Base-by-base conservation (phyloP, 2,888 invertebrate species). In the Cerceris ruficornis region DNA sequence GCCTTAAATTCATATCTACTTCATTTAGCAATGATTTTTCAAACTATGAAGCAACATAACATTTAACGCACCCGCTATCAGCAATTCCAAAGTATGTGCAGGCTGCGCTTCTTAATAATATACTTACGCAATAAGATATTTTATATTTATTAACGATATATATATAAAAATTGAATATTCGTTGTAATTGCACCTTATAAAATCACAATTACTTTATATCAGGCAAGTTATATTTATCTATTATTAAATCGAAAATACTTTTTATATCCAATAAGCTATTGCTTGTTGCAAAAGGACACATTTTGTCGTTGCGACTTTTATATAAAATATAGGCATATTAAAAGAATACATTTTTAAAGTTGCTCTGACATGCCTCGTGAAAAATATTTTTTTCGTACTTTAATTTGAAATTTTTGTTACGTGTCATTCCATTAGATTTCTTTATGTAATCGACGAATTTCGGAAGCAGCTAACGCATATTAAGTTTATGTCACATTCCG, bases 261-360 rank as follows among this genome's bases (percentile, higher is more conserved):
- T 59, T 13, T 52, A 17, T 74, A 50, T 62, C 72, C 50, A 61
- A 50, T 61, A 77, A 59, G 58, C 74, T 82, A 82, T 84, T 84
- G 85, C 77, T 84, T 80, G 49, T 76, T 85, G 77, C 66, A 76
- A 55, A 82, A 75, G 80, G 81, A 82, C 80, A 82, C 74, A 58
- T 65, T 76, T 72, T 70, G 66, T 76, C 77, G 62, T 69, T 69
- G 59, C 61, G 58, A 62, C 69, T 59, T 69, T 77, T 55, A 54
- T 81, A 78, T 60, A 77, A 83, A 75, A 69, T 77, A 75, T 70
- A 82, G 75, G 50, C 66, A 64, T 65, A 71, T 68, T 65, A 68
- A 52, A 28, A 28, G 28, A 28, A 62, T 79, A 28, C 74, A 69
- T 73, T 13, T n/a, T 57, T 57, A 66, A 59, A 75, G 15, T 75